These are phyloP conservation scores for Drosophila pruinosa DNA, from an alignment of 1,140 invertebrate species.

Conservation along the genomic window DNA sequence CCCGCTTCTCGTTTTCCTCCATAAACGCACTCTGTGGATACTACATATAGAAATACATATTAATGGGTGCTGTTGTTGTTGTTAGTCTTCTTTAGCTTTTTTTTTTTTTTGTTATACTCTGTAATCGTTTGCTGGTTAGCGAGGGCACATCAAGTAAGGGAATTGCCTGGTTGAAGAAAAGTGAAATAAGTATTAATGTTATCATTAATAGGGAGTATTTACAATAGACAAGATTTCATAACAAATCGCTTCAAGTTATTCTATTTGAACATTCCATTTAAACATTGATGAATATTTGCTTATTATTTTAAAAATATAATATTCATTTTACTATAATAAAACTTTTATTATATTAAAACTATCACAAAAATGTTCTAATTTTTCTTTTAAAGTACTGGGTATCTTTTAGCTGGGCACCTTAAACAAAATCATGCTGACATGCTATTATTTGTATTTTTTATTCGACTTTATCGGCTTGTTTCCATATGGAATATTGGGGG, in stretches of 20 bases:
- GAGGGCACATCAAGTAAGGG: background rate
- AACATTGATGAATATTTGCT: no score
- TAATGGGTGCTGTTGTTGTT: conserved; percentile 32
- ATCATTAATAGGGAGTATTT: no score
- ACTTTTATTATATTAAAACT: background rate
- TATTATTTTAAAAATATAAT: no score
- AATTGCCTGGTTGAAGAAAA: no score
- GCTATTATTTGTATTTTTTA: conserved; percentile 25
- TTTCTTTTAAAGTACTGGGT: background rate
- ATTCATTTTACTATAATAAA: background rate
- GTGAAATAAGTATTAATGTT: no score
- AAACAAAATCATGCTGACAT: background rate
- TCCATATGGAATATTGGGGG: conserved; percentile 35
- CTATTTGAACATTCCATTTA: no score
- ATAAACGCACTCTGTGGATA: conserved; percentile 4
- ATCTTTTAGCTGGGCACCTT: background rate
- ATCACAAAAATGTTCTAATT: background rate
- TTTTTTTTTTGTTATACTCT: conserved; percentile 29
- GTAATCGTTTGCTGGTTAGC: background rate
- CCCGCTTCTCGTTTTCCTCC: background rate
- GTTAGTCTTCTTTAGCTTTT: conserved; percentile 2
- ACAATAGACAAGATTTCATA: no score
- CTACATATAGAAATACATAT: conserved; percentile 48
- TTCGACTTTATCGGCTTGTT: conserved; percentile 36
- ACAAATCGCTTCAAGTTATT: no score